phyloP scores from a whole-genome alignment of 2,888 invertebrate species.

The Agrochola macilenta region DNA sequence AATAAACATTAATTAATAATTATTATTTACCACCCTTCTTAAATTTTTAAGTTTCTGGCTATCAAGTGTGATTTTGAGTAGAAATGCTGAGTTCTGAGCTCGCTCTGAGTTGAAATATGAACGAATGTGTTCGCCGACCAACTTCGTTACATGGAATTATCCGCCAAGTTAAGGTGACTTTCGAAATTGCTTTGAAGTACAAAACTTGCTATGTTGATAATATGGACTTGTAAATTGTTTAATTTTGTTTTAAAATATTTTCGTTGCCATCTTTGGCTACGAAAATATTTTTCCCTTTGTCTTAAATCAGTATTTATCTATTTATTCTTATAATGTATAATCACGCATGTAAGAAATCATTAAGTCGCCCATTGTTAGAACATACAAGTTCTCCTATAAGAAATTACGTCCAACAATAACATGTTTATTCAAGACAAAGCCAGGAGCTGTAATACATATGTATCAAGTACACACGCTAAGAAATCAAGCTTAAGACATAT shows the following conservation, averaged over 20 bases:
- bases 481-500: constrained; percentile 37
- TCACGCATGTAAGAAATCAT: background rate
- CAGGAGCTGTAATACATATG: constrained; percentile 13
- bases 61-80: background rate
- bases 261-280: background rate
- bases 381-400: too few species aligned
- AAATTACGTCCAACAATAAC: constrained; percentile 10
- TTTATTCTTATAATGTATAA: too few species aligned
- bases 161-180: constrained; percentile 14
- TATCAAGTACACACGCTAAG: constrained; percentile 26
- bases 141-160: constrained; percentile 23
- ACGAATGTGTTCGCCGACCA: constrained; percentile 13
- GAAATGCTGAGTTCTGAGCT: constrained; percentile 2
- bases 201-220: constrained; percentile 1
- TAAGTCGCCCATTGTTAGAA: background rate
- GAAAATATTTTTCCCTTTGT: too few species aligned
- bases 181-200: constrained; percentile 27
- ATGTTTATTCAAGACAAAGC: constrained; percentile 28
- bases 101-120: constrained; percentile 2
- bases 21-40: background rate
- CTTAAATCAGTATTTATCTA: background rate
- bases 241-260: background rate
- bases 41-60: background rate
- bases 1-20: background rate
- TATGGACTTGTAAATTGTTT: constrained; percentile 7